Evolutionary conservation across 2,113 vertebrate species (phyloP), one percentile per base, ranked within the genome.

Genomic region (Xenopus laevis): DNA sequence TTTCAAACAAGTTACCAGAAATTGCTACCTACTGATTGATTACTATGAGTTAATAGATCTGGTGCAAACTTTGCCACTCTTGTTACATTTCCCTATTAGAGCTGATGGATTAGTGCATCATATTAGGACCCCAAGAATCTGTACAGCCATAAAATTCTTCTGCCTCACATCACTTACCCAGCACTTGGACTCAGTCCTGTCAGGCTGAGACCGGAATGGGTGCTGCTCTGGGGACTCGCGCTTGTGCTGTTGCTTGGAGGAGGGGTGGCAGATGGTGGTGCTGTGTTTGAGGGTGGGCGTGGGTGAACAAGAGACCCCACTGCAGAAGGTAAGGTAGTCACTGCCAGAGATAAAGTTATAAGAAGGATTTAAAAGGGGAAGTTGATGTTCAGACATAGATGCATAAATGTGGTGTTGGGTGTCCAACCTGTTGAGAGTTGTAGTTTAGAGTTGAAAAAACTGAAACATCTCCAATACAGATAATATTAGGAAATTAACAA

Each of bases 221-320:
- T 89, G 85, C 74, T 70, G 74, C 67, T 76, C 30, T 76, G 74
- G 45, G 91, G 92, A 82, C 92, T 92, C 46, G 84, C 80, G 45
- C 85, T 89, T 86, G 94, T 94, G 90, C 94, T 96, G 88, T 93
- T 91, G 86, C 92, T 91, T 78, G 93, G 91, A 81, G 93, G 92
- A 46, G 94, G 93, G 79, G 92, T 90, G 78, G 91, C 85, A 77
- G 92, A 90, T 83, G 91, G 87, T 57, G 87, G 78, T 10, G 84
- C 81, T 69, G 84, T 81, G 79, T 81, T 84, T 79, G 82, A 84
- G 10, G 83, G 85, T 50, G 92, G 91, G 83, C 91, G 90, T 80
- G 91, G 93, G 80, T 91, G 89, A 79, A 91, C 89, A 81, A 94
- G 82, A 71, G 93, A 89, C 83, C 92, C 92, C 83, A 92, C 78